Evolutionary conservation across 1,140 invertebrate genomes (phyloP).

Genomic region (Nasonia giraulti): DNA sequence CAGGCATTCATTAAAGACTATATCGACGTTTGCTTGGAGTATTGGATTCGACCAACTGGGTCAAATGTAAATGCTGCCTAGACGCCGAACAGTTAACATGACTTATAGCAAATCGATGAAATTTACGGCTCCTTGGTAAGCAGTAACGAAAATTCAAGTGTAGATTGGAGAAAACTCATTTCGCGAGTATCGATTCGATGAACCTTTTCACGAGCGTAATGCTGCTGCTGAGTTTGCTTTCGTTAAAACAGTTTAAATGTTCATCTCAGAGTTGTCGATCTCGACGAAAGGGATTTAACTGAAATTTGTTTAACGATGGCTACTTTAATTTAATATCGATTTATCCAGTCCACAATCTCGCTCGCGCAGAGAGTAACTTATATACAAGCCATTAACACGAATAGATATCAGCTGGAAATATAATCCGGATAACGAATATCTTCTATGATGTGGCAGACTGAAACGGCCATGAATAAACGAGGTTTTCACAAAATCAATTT

Average conservation of each 20-base stretch:
- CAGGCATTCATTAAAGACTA: neutral
- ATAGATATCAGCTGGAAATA: neutral
- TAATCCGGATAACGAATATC: neutral
- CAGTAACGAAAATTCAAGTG: neutral
- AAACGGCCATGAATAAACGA: neutral
- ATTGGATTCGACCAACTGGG: constrained; percentile 23
- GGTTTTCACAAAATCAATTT: constrained; percentile 26
- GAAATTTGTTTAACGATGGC: neutral
- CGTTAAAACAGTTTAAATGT: neutral
- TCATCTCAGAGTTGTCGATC: too few species aligned
- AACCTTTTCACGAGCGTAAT: neutral
- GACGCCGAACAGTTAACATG: neutral
- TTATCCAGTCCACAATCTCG: neutral
- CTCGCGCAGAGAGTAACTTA: neutral
- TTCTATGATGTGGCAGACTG: neutral
- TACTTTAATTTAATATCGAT: neutral
- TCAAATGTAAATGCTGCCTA: constrained; percentile 29
- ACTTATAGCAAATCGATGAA: constrained; percentile 20
- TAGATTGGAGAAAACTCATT: neutral
- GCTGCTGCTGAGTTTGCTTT: neutral
- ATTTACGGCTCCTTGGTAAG: neutral
- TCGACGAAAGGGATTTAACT: neutral
- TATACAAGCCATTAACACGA: neutral
- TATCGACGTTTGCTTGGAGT: neutral
- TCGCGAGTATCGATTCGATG: neutral